These are phyloP conservation scores for Balanococcus diminutus DNA, from an alignment of 2,888 invertebrate genomes.

Conservation along the genomic window DNA sequence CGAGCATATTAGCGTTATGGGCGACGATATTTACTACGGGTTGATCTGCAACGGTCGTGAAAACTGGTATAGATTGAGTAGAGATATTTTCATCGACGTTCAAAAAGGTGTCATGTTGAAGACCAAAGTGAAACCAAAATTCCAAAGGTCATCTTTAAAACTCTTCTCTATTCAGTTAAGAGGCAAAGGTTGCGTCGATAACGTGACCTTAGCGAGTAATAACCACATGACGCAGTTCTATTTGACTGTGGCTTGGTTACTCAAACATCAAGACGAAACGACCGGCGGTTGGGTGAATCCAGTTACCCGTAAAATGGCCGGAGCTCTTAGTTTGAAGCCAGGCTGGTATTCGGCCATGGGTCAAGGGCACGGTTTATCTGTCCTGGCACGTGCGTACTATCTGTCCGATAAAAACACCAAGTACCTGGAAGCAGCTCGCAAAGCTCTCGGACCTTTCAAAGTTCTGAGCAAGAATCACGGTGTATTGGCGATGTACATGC, in stretches of 20 bases:
- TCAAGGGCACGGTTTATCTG: constrained; percentile 95
- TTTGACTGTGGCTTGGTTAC: constrained; percentile 92
- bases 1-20: constrained; percentile 54
- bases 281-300: constrained; percentile 94
- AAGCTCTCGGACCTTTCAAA: constrained; percentile 80
- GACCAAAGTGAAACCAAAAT: constrained; percentile 72
- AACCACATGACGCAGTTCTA: constrained; percentile 91
- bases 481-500: constrained; percentile 83
- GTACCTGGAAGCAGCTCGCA: constrained; percentile 81
- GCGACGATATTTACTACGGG: constrained; percentile 67
- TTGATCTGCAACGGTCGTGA: constrained; percentile 67
- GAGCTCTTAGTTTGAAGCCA: constrained; percentile 77
- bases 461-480: constrained; percentile 78
- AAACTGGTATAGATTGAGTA: constrained; percentile 69
- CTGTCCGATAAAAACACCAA: constrained; percentile 75
- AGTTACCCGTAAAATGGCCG: constrained; percentile 76
- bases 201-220: constrained; percentile 77
- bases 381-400: constrained; percentile 89
- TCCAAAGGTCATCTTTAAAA: constrained; percentile 75
- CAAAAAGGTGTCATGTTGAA: constrained; percentile 75
- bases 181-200: constrained; percentile 77
- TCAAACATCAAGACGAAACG: constrained; percentile 78
- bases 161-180: constrained; percentile 69
- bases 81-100: constrained; percentile 88
- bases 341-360: constrained; percentile 99